Evolutionary conservation across 1,140 invertebrate genomes (phyloP), one percentile per base, ranked within the genome.

Genomic region (Cherax quadricarinatus): DNA sequence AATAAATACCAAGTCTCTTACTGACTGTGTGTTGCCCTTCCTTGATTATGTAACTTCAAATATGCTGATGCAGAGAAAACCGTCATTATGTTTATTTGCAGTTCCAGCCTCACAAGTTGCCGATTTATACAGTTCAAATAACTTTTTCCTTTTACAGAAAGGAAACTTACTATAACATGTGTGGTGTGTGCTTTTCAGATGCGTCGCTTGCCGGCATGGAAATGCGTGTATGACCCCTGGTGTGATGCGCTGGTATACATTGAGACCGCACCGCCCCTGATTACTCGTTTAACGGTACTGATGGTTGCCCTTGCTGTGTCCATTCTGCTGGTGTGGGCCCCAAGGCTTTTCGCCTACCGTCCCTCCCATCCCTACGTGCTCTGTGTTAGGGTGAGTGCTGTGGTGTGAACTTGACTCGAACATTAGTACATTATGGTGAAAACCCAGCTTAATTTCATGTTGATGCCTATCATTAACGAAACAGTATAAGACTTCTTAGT

Each of bases 151-250:
- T 41, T 41, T 41, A 41, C 30, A 2, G 30, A 41, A 41, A 41
- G 30, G 30, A 41, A 41, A 41, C 30, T 41, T 41, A 41, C 0
- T 41, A 41, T 41, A 41, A 41, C 30, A 2, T 41, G 30, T 41
- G 30, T 41, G 30, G 30, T 41, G 30, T 0, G 10, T 30, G 14
- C 30, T 16, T 9, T 21, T 7, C 49, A 90, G 88, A 84, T 84
- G 62, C 62, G 66, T 84, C 80, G 81, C 6, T 48, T 90, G 41
- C 88, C 88, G 1, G 62, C 88, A 0, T 83, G 82, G 88, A 70
- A 75, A n/a, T 90, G 88, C 60, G 62, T 66, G n/a, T 90, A 84
- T n/a, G 73, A 90, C 49, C 62, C 88, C 6, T 90, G 88, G 88
- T 90, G 88, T 60, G 82, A 66, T n/a, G 82, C 66, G 10, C 3